Evolutionary conservation across 2,113 vertebrate genomes (phyloP), one percentile per base, ranked within the genome.

Genomic region (Rhynchomys soricoides): DNA sequence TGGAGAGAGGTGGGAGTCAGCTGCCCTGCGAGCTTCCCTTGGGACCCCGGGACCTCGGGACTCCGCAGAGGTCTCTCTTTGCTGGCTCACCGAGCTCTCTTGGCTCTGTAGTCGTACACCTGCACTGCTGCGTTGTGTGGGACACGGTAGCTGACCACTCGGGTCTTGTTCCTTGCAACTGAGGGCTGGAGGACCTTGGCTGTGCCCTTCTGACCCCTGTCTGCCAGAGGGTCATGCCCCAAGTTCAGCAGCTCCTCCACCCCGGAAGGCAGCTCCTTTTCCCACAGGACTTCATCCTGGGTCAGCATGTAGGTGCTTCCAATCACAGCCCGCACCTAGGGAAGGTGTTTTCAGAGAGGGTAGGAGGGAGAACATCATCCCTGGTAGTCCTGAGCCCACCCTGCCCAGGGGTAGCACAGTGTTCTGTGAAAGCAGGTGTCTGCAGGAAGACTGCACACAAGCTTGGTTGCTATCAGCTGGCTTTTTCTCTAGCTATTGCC

Each of bases 61-160:
- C 74, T 74, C 74, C 15, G 0, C 68, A 26, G 7, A 0, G 34
- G 3, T 12, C 0, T 26, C 57, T 12, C 0, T 26, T 43, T 3
- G 0, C 26, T 1, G 0, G 8, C 98, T 98, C 96, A 99, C 99
- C 99, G 98, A 59, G 99, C 99, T 59, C 55, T 98, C 97, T 99
- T 99, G 97, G 99, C 99, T 17, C 99, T 97, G 98, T 99, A 99
- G 98, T 99, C 99, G 0, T 99, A 99, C 37, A 99, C 99, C 97
- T 99, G 99, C 34, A 99, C 98, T 0, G 99, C 99, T 0, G 99
- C 99, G 0, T 99, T 99, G 98, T 99, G 99, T 0, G 99, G 99
- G 1, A 99, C 99, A 0, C 99, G 98, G 98, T 98, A 99, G 81
- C 99, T 99, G 11, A 99, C 99, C 26, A 99, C 99, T 0, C 77